Conservation (phyloP, 2,888 invertebrate species). For the Adelphocoris suturalis region DNA sequence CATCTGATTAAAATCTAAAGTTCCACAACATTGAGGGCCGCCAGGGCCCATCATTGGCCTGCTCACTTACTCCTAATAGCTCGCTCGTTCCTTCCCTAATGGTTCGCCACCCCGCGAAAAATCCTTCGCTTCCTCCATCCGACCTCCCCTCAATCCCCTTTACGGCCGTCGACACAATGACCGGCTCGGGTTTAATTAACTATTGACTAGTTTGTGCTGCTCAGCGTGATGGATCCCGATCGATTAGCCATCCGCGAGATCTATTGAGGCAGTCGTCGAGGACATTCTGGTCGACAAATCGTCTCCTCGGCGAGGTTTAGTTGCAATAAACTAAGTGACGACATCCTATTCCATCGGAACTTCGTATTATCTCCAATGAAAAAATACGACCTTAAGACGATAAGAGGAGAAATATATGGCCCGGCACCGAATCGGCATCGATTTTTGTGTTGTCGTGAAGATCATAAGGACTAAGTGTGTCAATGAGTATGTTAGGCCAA, state of each 20-base stretch:
- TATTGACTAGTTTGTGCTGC: neutral
- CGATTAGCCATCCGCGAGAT: slow-evolving; percentile 13
- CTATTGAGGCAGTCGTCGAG: neutral
- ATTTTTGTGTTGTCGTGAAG: too few relatives aligned
- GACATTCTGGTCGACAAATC: neutral
- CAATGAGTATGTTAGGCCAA: too few relatives aligned
- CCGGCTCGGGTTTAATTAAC: slow-evolving; percentile 23
- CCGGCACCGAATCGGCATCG: too few relatives aligned
- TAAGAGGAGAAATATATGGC: too few relatives aligned
- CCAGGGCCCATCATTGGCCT: neutral
- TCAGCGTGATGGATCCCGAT: neutral
- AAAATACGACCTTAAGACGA: too few relatives aligned
- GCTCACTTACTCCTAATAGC: slow-evolving; percentile 1
- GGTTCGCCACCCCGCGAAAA: neutral
- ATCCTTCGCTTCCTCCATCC: neutral
- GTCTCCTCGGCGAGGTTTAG: neutral
- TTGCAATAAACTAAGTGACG: neutral
- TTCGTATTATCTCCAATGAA: neutral
- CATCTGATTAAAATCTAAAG: neutral
- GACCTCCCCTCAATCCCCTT: neutral
- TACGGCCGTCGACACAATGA: slow-evolving; percentile 20
- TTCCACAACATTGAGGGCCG: neutral
- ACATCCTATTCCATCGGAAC: neutral
- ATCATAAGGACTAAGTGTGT: too few relatives aligned
- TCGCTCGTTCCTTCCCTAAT: slow-evolving; percentile 19